A percentile compares a stretch with the other conserved stretches of the same genome.
Evolutionary conservation across 2,888 invertebrate species (phyloP).

Genomic region (Xestia xanthographa): DNA sequence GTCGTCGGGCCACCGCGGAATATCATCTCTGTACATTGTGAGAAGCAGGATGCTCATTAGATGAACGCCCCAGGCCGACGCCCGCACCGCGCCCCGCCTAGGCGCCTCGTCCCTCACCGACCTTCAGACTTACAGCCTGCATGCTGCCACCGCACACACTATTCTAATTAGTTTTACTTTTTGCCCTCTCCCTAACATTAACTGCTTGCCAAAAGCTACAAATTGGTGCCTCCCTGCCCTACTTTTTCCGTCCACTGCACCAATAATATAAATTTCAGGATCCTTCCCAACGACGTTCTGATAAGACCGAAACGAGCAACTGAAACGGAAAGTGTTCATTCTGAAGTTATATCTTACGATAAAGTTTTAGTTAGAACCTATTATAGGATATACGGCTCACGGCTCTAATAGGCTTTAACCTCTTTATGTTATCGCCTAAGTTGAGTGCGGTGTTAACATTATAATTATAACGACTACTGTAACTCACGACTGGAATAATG

Average conservation of each 20-base stretch:
- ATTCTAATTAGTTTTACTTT: slow-evolving; percentile 79
- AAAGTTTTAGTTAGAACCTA: slow-evolving; percentile 71
- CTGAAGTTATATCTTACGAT: slow-evolving; percentile 66
- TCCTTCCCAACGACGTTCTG: slow-evolving; percentile 61
- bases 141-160: slow-evolving; percentile 70
- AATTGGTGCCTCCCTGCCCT: slow-evolving; percentile 49
- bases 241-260: slow-evolving; percentile 61
- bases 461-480: slow-evolving; percentile 75
- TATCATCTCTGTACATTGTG: slow-evolving; percentile 89
- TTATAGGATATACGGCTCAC: slow-evolving; percentile 65
- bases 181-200: slow-evolving; percentile 59
- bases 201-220: slow-evolving; percentile 63
- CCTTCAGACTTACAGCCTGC: slow-evolving; percentile 71
- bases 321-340: slow-evolving; percentile 69
- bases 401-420: slow-evolving; percentile 71
- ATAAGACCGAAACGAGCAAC: slow-evolving; percentile 65
- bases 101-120: slow-evolving; percentile 71
- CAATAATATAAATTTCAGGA: slow-evolving; percentile 66
- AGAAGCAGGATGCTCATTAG: slow-evolving; percentile 90
- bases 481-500: slow-evolving; percentile 76
- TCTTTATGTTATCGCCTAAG: slow-evolving; percentile 69
- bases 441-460: slow-evolving; percentile 73
- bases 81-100: slow-evolving; percentile 68
- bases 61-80: slow-evolving; percentile 84
- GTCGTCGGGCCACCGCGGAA: slow-evolving; percentile 85